Base-by-base conservation (phyloP, 1,140 invertebrate species). In the Pygmarrhopalites habei region DNA sequence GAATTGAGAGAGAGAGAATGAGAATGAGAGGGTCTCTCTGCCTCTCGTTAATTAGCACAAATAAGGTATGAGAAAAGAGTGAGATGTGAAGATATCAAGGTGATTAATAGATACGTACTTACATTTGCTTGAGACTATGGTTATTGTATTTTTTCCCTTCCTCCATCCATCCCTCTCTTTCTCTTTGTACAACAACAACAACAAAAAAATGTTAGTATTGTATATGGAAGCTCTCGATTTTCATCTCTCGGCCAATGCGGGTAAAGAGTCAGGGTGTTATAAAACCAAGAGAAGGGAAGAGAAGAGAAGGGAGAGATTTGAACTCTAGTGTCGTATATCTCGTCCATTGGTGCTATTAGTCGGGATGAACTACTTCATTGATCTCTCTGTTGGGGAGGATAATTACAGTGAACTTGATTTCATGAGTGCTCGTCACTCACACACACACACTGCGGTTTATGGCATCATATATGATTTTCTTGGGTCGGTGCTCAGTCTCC, bases 381-480 rank as follows among this genome's bases (percentile, higher is more conserved):
- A 56, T 56, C 53, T 41, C 53, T 41, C 30, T 56, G 53, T 56
- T 56, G 29, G 53, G 51, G 53, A 35, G 35, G 53, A 56, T 56
- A 56, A 56, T 56, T 56, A 56, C 53, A 56, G 53, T 30, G 35
- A 23, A 41, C 5, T 56, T 39, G 30, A 56, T 30, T 56, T 56
- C 53, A 56, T 56, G 53, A 56, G 53, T 56, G 53, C 29, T 56
- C 53, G 29, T 56, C 53, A 56, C 53, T 56, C 53, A 39, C 44
- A 53, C 51, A 28, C 51, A 12, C 28, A 26, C 23, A 26, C 28
- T 26, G 53, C 53, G 53, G 53, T 56, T 56, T 56, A 56, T 56
- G 53, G 53, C 53, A 56, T 56, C 53, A 56, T 56, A 56, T 39
- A 28, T 5, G n/a, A n/a, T n/a, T n/a, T n/a, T n/a, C n/a, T n/a